Evolutionary conservation across 53 echinoderm and acorn worm species (phyloP).

Genomic region (Paracentrotus lividus): DNA sequence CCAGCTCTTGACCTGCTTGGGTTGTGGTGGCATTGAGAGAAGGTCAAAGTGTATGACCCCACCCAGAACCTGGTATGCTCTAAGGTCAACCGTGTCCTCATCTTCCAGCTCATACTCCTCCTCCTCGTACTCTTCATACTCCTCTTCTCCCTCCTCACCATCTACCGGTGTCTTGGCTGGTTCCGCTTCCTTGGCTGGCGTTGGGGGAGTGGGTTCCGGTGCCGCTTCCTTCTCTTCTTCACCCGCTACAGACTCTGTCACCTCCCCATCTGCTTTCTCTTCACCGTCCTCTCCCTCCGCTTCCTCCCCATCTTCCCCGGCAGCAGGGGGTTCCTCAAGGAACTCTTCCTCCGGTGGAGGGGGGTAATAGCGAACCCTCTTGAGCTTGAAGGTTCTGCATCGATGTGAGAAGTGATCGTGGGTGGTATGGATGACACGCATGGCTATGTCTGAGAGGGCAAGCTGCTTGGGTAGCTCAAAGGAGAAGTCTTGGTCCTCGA

Average conservation of each 20-base stretch:
- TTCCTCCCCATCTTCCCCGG: constrained; percentile 63
- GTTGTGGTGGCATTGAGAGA: constrained; percentile 91
- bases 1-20: constrained; percentile 93
- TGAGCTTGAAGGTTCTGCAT: constrained; percentile 84
- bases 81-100: constrained; percentile 92
- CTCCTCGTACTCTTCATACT: constrained; percentile 85
- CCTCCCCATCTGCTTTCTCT: neutral
- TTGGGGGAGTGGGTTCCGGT: neutral
- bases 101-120: constrained; percentile 92
- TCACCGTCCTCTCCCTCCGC: constrained; percentile 76
- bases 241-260: constrained; percentile 27
- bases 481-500: constrained; percentile 83
- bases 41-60: constrained; percentile 91
- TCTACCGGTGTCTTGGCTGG: neutral
- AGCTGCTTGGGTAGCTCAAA: constrained; percentile 98
- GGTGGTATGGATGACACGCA: constrained; percentile 83
- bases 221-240: constrained; percentile 68
- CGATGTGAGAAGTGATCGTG: constrained; percentile 95
- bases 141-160: constrained; percentile 73
- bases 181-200: constrained; percentile 57
- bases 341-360: constrained; percentile 66
- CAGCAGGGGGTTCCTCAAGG: neutral
- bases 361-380: constrained; percentile 79
- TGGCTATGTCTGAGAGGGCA: constrained; percentile 89
- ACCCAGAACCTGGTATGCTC: constrained; percentile 94